These are phyloP conservation scores for Heliothis peltigera DNA, from an alignment of 2,888 invertebrate genomes.

Conservation along the genomic window DNA sequence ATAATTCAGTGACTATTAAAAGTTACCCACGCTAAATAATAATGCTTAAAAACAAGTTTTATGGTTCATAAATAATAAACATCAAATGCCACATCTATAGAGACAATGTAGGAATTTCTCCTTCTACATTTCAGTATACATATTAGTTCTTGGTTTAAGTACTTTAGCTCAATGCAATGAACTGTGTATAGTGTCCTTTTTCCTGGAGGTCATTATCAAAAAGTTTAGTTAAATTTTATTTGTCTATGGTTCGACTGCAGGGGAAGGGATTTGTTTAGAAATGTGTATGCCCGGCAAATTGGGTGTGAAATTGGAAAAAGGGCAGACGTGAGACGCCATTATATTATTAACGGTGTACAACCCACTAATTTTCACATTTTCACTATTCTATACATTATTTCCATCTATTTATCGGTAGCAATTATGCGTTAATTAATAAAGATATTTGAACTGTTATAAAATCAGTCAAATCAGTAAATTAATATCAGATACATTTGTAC, in stretches of 20 bases:
- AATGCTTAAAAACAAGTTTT: slow-evolving; percentile 55
- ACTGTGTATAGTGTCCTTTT: too few species aligned
- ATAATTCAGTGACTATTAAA: slow-evolving; percentile 53
- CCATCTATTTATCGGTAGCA: not conserved
- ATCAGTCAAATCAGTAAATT: not conserved
- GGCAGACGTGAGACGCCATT: too few species aligned
- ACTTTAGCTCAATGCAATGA: too few species aligned
- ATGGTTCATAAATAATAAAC: slow-evolving; percentile 57
- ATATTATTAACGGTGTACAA: too few species aligned
- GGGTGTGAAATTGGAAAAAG: too few species aligned
- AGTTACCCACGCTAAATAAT: slow-evolving; percentile 49
- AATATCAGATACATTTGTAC: not conserved
- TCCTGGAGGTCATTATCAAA: too few species aligned
- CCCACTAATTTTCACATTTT: too few species aligned
- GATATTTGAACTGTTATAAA: too few species aligned
- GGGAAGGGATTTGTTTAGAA: too few species aligned
- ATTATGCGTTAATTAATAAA: not conserved
- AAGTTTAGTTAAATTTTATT: too few species aligned
- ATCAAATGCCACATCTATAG: slow-evolving; percentile 50
- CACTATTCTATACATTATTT: not conserved
- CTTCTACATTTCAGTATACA: not conserved
- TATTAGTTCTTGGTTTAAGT: not conserved
- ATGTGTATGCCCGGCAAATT: too few species aligned
- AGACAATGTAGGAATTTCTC: slow-evolving; percentile 36
- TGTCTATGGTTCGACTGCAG: too few species aligned